Evolutionary conservation across 2,888 invertebrate species (phyloP), one percentile per base, ranked within the genome.

Genomic region (Ecliptopera silaceata): DNA sequence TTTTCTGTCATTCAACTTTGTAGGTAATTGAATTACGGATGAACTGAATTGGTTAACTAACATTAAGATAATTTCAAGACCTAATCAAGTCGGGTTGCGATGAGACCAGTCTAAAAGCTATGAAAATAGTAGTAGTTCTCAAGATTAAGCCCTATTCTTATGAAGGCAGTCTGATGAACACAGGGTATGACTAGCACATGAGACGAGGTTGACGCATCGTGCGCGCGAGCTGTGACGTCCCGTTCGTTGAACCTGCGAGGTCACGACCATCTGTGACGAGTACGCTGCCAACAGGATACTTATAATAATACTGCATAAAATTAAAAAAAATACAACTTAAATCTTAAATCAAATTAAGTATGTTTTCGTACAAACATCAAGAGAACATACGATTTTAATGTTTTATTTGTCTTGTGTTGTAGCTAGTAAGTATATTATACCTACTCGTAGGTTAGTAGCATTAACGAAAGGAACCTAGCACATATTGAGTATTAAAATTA

Each of bases 161-260:
- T 32, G 47, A 57, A 56, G 56, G 42, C 39, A 59, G 50, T 50
- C 38, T 50, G 46, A 43, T 46, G 50, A 53, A 56, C 47, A 52
- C 52, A 65, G 67, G 64, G 68, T 74, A 64, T 61, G 66, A 66
- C 66, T 66, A 62, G 66, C 65, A 65, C 71, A 70, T 68, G 70
- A 72, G 74, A 71, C 68, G 66, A 66, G 61, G 80, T 77, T 87
- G 87, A 84, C 86, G 86, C 86, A 86, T 84, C 80, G 79, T 71
- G 81, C 68, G 76, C 77, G 83, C 75, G 71, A 48, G 71, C 82
- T 79, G 84, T 84, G 86, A 83, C 85, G 84, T 71, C 79, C 70
- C 88, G 90, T 88, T 84, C 90, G 85, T 90, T 91, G 90, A 90
- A 88, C 90, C 82, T 79, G 61, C 82, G 90, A 87, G 90, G 88